These are phyloP conservation scores for Nematolebias whitei DNA, from an alignment of 2,113 vertebrate species.

Conservation along the genomic window DNA sequence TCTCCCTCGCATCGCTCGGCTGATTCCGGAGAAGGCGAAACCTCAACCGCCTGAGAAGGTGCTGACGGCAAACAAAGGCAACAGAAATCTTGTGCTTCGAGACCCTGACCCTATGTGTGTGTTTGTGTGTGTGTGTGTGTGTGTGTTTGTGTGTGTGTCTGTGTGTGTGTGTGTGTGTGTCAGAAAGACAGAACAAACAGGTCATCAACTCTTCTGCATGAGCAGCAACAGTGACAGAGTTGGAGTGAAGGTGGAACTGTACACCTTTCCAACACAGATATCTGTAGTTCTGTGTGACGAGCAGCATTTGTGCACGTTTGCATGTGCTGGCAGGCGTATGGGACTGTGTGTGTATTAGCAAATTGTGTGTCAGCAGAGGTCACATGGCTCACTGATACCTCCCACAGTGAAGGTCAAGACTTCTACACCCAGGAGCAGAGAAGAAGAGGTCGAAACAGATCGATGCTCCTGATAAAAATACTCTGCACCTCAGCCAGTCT, in stretches of 20 bases:
- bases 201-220: neutral
- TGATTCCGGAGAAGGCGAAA: slow-evolving; percentile 75
- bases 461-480: slow-evolving; percentile 80
- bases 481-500: slow-evolving; percentile 68
- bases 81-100: slow-evolving; percentile 71
- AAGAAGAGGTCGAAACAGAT: slow-evolving; percentile 69
- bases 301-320: slow-evolving; percentile 5
- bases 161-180: neutral
- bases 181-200: neutral
- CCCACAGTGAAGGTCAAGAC: slow-evolving; percentile 81
- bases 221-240: neutral
- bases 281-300: neutral
- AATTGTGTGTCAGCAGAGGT: slow-evolving; percentile 56
- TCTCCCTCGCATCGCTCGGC: slow-evolving; percentile 61
- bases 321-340: slow-evolving; percentile 29
- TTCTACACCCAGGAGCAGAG: slow-evolving; percentile 62
- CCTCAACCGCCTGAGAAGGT: slow-evolving; percentile 77
- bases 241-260: neutral
- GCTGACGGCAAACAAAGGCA: slow-evolving; percentile 80
- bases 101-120: slow-evolving; percentile 23
- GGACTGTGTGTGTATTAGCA: slow-evolving; percentile 37
- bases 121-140: slow-evolving; percentile 10
- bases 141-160: neutral
- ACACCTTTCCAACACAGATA: slow-evolving; percentile 3
- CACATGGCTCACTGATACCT: slow-evolving; percentile 70